Percentiles rank a stretch among this genome's conserved stretches.
Evolutionary conservation across 1,140 invertebrate genomes (phyloP).

Genomic region (Drosophila melanica): DNA sequence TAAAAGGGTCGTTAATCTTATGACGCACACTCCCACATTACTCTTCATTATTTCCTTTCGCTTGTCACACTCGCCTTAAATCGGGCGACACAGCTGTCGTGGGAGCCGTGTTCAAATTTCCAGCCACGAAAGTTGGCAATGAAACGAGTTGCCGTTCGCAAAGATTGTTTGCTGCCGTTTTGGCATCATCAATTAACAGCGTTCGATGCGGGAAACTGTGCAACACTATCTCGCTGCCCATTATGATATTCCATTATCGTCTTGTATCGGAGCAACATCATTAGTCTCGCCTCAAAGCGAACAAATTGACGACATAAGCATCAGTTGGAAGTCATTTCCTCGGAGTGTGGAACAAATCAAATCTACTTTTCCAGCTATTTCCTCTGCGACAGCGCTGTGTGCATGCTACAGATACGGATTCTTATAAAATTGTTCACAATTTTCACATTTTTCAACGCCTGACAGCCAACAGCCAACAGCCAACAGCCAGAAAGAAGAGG

Average conservation of each 20-base stretch:
- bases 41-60: constrained; percentile 41
- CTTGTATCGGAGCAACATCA: constrained; percentile 41
- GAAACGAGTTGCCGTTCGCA: neutral
- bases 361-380: constrained; percentile 59
- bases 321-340: constrained; percentile 4
- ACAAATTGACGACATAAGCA: constrained; percentile 60
- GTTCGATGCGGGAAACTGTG: constrained; percentile 41
- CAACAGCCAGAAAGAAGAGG: too few relatives aligned
- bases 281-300: constrained; percentile 58
- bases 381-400: constrained; percentile 5
- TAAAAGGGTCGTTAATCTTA: constrained; percentile 76
- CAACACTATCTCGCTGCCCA: neutral
- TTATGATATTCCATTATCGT: constrained; percentile 20
- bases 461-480: too few relatives aligned
- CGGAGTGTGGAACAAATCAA: constrained; percentile 57
- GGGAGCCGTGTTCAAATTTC: constrained; percentile 12
- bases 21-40: constrained; percentile 31
- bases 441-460: constrained; percentile 63
- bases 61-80: constrained; percentile 30
- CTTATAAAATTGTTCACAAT: constrained; percentile 62
- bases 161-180: neutral
- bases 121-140: constrained; percentile 1
- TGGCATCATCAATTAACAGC: constrained; percentile 66
- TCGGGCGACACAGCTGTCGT: constrained; percentile 36
- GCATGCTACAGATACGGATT: constrained; percentile 32